Conservation (phyloP, 1,140 invertebrate species). For the Drepana arcuata region DNA sequence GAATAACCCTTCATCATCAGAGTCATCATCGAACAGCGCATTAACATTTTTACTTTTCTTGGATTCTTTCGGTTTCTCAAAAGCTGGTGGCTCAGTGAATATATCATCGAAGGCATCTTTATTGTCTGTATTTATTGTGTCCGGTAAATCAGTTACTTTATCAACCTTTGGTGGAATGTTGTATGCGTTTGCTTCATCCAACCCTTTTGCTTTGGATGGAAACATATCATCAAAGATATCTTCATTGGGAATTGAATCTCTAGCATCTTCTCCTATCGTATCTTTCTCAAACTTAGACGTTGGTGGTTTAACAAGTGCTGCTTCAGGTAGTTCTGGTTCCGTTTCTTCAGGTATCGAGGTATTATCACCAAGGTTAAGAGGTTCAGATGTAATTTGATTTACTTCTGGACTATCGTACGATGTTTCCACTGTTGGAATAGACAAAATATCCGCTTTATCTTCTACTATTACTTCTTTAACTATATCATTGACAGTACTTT, state of each 20-base stretch:
- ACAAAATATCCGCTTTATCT: not conserved
- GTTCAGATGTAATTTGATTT: not conserved
- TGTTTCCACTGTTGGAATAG: not conserved
- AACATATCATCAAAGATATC: not conserved
- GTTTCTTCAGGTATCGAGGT: too few relatives aligned
- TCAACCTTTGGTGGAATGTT: conserved; percentile 1
- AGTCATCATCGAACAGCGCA: conserved; percentile 60
- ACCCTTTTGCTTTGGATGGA: not conserved
- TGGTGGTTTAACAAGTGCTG: too few relatives aligned
- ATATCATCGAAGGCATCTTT: conserved; percentile 31
- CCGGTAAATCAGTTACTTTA: not conserved
- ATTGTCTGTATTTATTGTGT: not conserved
- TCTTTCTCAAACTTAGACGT: not conserved
- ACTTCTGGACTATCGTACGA: not conserved
- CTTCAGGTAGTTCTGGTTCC: too few relatives aligned
- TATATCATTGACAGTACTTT: too few relatives aligned
- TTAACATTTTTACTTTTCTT: conserved; percentile 60
- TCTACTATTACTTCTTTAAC: too few relatives aligned
- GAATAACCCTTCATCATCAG: conserved; percentile 54
- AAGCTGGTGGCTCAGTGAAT: conserved; percentile 45
- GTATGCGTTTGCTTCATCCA: not conserved
- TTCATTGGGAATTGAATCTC: not conserved
- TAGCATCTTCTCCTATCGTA: not conserved
- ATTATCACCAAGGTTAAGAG: not conserved
- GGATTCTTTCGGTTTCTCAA: conserved; percentile 50